Conservation (phyloP, 2,888 invertebrate genomes). For the Drosophila basisetae region DNA sequence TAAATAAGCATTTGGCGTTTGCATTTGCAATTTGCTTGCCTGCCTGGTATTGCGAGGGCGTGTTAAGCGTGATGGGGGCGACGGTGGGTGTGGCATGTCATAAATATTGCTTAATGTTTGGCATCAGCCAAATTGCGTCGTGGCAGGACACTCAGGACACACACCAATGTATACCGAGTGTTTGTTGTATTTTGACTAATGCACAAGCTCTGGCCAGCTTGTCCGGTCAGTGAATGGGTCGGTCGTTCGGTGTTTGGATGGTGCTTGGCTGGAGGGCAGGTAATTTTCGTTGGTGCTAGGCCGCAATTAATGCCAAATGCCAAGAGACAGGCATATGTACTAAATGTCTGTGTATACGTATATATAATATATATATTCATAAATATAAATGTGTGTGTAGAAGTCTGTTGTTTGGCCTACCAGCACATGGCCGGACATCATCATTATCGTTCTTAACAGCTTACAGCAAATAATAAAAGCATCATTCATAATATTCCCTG, state of each 20-base stretch:
- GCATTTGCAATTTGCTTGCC: conserved; percentile 66
- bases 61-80: not conserved
- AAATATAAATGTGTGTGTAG: not conserved
- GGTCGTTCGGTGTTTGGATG: not conserved
- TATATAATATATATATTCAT: not conserved
- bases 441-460: conserved; percentile 74
- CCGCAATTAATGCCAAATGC: conserved; percentile 79
- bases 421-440: conserved; percentile 76
- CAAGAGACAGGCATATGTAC: conserved; percentile 42
- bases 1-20: conserved; percentile 79
- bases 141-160: conserved; percentile 42
- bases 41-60: not conserved
- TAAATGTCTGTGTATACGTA: conserved; percentile 1
- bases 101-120: conserved; percentile 77
- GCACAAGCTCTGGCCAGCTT: conserved; percentile 37
- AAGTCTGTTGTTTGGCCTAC: conserved; percentile 16
- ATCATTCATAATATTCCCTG: conserved; percentile 72
- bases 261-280: conserved; percentile 44
- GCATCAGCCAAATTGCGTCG: conserved; percentile 65
- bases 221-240: conserved; percentile 16
- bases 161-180: conserved; percentile 14
- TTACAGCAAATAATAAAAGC: conserved; percentile 75
- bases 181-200: conserved; percentile 54
- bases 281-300: conserved; percentile 71
- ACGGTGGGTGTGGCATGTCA: conserved; percentile 46